Evolutionary conservation across 2,888 invertebrate genomes (phyloP).

Genomic region (Lacanobia wlatinum): DNA sequence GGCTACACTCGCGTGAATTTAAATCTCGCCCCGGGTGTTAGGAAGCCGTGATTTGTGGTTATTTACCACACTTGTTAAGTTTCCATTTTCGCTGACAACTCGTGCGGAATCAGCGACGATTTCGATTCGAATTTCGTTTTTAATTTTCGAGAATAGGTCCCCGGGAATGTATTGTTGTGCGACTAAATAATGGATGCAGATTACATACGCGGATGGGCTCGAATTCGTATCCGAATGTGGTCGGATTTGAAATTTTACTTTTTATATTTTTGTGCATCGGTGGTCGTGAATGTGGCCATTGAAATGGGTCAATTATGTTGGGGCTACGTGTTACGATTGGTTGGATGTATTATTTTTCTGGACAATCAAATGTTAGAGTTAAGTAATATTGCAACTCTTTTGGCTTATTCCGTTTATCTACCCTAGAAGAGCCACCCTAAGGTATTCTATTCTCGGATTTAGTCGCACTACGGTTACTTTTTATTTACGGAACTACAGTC

Average conservation of each 20-base stretch:
- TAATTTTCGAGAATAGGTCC: conserved; percentile 85
- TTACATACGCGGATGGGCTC: conserved; percentile 67
- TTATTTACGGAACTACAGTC: too few relatives aligned
- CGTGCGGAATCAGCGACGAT: conserved; percentile 87
- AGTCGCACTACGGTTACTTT: too few relatives aligned
- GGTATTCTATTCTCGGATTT: too few relatives aligned
- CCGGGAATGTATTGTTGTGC: conserved; percentile 68
- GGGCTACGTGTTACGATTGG: conserved; percentile 28
- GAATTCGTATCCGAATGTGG: conserved; percentile 63
- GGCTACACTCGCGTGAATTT: conserved; percentile 86
- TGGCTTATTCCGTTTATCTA: too few relatives aligned
- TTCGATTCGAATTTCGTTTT: conserved; percentile 86
- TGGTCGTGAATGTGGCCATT: conserved; percentile 40
- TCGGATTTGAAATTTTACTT: conserved; percentile 66
- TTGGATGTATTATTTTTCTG: conserved; percentile 31
- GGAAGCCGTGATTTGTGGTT: conserved; percentile 90
- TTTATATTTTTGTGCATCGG: conserved; percentile 62
- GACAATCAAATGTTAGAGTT: conserved; percentile 23
- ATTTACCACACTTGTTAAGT: conserved; percentile 90
- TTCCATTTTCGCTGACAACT: conserved; percentile 85
- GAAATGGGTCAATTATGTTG: conserved; percentile 43
- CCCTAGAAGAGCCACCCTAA: too few relatives aligned
- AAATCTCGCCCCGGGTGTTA: conserved; percentile 89
- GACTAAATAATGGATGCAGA: conserved; percentile 70
- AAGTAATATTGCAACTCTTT: too few relatives aligned